phyloP scores from a whole-genome alignment of 2,113 vertebrate genomes.

The Lutjanus erythropterus region DNA sequence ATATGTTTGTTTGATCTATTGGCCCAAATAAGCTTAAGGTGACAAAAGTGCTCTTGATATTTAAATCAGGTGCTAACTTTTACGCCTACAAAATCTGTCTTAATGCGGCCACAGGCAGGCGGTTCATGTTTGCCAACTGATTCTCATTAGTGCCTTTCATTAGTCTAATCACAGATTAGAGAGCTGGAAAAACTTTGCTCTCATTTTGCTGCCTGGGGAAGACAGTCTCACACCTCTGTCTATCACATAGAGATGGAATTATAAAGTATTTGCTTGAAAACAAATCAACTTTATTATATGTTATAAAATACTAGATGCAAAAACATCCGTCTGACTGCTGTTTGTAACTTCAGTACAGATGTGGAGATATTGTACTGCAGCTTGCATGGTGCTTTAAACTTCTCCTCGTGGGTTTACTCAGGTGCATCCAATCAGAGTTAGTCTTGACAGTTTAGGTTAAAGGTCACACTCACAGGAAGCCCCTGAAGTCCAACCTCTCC shows the following conservation, averaged over 20 bases:
- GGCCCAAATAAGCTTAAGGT: conserved; percentile 30
- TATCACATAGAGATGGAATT: not conserved
- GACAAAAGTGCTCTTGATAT: conserved; percentile 13
- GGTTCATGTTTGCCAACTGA: conserved; percentile 27
- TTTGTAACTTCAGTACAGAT: not conserved
- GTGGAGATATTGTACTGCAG: not conserved
- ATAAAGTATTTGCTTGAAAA: not conserved
- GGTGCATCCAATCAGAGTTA: conserved; percentile 56
- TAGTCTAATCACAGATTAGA: conserved; percentile 50
- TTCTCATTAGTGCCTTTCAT: conserved; percentile 39
- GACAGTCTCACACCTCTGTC: no score
- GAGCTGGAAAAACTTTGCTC: not conserved
- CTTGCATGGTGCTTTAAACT: not conserved
- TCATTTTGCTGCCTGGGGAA: conserved; percentile 13
- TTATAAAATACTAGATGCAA: not conserved
- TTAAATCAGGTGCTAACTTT: conserved; percentile 24
- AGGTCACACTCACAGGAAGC: conserved; percentile 90
- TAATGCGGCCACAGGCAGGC: conserved; percentile 11
- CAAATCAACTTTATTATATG: not conserved
- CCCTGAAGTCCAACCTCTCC: conserved; percentile 94
- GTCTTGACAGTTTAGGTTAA: conserved; percentile 43
- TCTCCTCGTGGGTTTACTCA: conserved; percentile 30
- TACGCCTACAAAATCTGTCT: not conserved
- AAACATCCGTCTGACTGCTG: not conserved
- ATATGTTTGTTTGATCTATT: conserved; percentile 28